A percentile compares a stretch with the other conserved stretches of the same genome.
Evolutionary conservation across 2,888 invertebrate genomes (phyloP).

Genomic region (Crioceris asparagi): DNA sequence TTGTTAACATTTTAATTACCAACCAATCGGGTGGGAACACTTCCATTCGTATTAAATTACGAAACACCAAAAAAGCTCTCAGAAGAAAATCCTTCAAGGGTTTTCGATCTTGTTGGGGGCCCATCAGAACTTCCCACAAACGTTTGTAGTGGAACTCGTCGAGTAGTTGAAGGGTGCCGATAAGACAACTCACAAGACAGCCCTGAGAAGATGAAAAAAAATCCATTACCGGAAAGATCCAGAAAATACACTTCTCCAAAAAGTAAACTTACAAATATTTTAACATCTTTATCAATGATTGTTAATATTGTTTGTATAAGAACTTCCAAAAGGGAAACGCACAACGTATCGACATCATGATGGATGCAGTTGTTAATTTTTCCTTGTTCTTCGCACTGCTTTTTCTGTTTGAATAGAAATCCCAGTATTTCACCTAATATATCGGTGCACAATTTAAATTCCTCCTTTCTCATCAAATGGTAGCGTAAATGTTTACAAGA

Average conservation of each 20-base stretch:
- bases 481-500: slow-evolving; percentile 77
- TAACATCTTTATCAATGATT: slow-evolving; percentile 58
- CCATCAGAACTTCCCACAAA: slow-evolving; percentile 71
- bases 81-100: slow-evolving; percentile 79
- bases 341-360: slow-evolving; percentile 74
- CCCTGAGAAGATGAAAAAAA: too few species aligned
- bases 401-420: slow-evolving; percentile 46
- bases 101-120: slow-evolving; percentile 58
- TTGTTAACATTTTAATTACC: slow-evolving; percentile 78
- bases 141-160: slow-evolving; percentile 81
- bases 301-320: slow-evolving; percentile 76
- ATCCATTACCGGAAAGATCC: background rate
- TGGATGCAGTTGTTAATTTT: slow-evolving; percentile 54
- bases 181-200: slow-evolving; percentile 74
- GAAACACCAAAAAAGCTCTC: slow-evolving; percentile 68
- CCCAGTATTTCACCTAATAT: slow-evolving; percentile 77
- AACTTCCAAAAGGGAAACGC: slow-evolving; percentile 70
- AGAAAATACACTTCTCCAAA: background rate
- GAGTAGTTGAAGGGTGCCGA: slow-evolving; percentile 75
- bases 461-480: slow-evolving; percentile 72
- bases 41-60: slow-evolving; percentile 67
- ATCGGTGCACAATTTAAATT: slow-evolving; percentile 72
- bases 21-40: slow-evolving; percentile 87
- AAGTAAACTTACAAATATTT: slow-evolving; percentile 42
- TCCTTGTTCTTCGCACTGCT: slow-evolving; percentile 40